Evolutionary conservation across 2,113 vertebrate species (phyloP), one percentile per base, ranked within the genome.

Genomic region (Alectura lathami): DNA sequence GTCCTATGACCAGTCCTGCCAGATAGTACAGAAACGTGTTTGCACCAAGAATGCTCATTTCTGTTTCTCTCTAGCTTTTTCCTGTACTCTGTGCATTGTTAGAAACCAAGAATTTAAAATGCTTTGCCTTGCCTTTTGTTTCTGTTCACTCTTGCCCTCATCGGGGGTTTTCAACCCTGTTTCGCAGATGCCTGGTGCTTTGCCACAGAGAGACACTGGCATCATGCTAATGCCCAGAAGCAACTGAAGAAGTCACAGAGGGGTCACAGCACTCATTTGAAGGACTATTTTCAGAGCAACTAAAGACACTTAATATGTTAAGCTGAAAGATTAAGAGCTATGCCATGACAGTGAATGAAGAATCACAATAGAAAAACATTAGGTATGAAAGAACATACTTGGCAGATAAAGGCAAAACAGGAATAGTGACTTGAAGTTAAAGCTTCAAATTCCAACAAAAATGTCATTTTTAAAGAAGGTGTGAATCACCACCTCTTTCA

Each of bases 401-500:
- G 79, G 42, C 79, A 86, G 59, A 60, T 21, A 73, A 89, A 50
- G 17, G 34, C 72, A 80, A 86, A 94, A 80, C 38, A 94, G 57
- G 76, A 92, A 73, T 8, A 83, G 80, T 15, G 14, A 73, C 74
- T 80, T 76, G 21, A 69, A 86, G 67, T 62, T 51, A 79, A 83
- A 77, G 34, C 10, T 24, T 74, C 24, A 40, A 74, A 57, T 68
- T 56, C 38, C 40, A 23, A 34, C 13, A 8, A 66, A 59, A 78
- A 51, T 50, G 59, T 56, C 3, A 14, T 38, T 78, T 87, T 54
- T 34, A 66, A 85, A 77, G 66, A 63, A 5, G 21, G 4, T 57
- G 22, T 89, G 90, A 93, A 69, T 95, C 82, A 85, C 43, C 70
- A 53, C 27, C 60, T 76, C 22, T 59, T 89, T 85, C 47, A 70